Evolutionary conservation across 2,888 invertebrate genomes (phyloP).

Genomic region (Drepanosiphum platanoidis): DNA sequence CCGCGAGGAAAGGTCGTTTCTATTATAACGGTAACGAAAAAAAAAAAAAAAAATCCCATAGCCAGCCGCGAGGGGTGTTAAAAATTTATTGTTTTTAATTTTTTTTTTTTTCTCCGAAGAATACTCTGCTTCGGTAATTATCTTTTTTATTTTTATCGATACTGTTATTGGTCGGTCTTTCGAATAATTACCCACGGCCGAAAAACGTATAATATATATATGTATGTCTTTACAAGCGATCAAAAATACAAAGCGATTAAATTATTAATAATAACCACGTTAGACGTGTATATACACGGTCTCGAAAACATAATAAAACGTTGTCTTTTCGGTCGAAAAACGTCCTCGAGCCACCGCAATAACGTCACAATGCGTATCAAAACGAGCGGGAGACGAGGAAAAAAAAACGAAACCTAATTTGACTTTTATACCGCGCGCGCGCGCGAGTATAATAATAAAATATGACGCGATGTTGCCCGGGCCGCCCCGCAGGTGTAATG

Average conservation of each 20-base stretch:
- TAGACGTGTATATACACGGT: background rate
- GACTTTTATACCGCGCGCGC: background rate
- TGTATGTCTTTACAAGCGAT: background rate
- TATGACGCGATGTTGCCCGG: background rate
- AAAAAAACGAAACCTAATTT: conserved; percentile 6
- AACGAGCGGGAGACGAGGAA: background rate
- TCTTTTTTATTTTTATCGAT: conserved; percentile 58
- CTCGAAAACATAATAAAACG: background rate
- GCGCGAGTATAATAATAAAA: background rate
- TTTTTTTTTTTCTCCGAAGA: conserved; percentile 12
- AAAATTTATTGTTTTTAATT: conserved; percentile 61
- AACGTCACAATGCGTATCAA: background rate
- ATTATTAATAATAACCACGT: conserved; percentile 44
- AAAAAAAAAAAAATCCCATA: conserved; percentile 23
- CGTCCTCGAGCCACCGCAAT: background rate
- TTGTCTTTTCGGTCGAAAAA: background rate
- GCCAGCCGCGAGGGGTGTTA: conserved; percentile 56
- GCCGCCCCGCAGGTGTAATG: too few relatives aligned
- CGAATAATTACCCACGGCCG: background rate
- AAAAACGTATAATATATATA: conserved; percentile 6
- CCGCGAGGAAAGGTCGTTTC: conserved; percentile 59
- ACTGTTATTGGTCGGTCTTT: conserved; percentile 39
- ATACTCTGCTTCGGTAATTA: conserved; percentile 38
- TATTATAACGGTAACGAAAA: conserved; percentile 36
- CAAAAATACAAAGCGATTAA: conserved; percentile 14